Base-by-base conservation (phyloP, 2,113 vertebrate genomes). In the Engraulis encrasicolus region DNA sequence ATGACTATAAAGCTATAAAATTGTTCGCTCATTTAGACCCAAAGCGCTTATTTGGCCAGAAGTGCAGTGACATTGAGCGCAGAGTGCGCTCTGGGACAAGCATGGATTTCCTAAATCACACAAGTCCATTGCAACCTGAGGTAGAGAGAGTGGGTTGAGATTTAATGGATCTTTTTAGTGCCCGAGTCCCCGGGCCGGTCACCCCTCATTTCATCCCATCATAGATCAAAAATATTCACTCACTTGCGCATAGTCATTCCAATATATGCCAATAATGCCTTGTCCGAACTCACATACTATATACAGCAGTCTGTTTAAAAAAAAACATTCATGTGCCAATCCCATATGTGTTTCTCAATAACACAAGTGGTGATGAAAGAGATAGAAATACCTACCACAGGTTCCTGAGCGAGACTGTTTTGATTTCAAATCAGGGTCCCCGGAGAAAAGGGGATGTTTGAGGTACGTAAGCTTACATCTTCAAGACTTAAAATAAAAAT, bases 1-100 rank as follows among this genome's bases (percentile, higher is more conserved):
- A 74, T 74, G 27, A 31, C 66, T 74, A 74, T 74, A 34, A 74
- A 74, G 34, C n/a, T 31, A 66, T 11, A 66, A n/a, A n/a, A n/a
- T n/a, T n/a, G n/a, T n/a, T n/a, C 66, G 27, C 58, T 66, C 58
- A 34, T 74, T 36, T 15, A 31, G 15, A 17, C 27, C 66, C 19
- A 15, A 14, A 5, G 66, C 5, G 23, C 23, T 74, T 74, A 45
- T 45, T 74, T 74, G 5, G 66, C 27, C 66, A 74, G 66, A 4
- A 74, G 31, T 17, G 66, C 27, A 71, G 34, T 74, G 66, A 34
- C 66, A 74, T 17, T 74, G 66, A 31, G 66, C 27, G 6, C 66
- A 2, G 12, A 74, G 66, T 14, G n/a, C 3, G 27, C 66, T 14
- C 27, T 17, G 12, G 66, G 1, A 74, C 27, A 36, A n/a, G 66